Conservation (phyloP, 2,113 vertebrate genomes). For the Platycercus adscitus region DNA sequence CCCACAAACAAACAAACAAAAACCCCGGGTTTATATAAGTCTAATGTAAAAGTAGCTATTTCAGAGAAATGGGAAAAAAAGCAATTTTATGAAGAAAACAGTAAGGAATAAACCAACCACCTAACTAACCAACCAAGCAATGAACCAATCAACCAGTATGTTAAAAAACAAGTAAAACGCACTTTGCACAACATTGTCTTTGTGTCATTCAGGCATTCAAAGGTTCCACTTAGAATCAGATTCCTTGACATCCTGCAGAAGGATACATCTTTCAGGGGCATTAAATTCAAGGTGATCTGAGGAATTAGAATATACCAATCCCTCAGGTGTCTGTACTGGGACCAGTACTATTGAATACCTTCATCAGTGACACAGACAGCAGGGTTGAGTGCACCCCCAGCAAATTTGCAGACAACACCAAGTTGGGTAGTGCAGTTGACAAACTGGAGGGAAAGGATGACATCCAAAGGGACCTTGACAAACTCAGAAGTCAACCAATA, state of each 20-base stretch:
- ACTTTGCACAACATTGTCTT: not conserved
- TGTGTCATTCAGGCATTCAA: not conserved
- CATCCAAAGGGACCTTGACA: not conserved
- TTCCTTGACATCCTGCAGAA: not conserved
- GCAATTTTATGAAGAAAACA: not conserved
- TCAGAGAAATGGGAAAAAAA: not conserved
- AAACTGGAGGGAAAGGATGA: accelerated
- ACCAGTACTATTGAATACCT: not conserved
- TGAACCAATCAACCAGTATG: not conserved
- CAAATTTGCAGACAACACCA: not conserved
- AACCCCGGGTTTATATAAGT: not conserved
- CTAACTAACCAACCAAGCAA: not conserved
- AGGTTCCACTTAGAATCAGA: not conserved
- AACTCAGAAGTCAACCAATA: not conserved
- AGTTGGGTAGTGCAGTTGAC: not conserved
- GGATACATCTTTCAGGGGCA: not conserved
- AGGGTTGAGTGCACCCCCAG: not conserved
- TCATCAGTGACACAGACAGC: not conserved
- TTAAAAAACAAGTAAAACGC: not conserved
- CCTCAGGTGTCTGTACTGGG: not conserved
- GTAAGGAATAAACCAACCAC: not conserved
- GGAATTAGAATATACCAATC: not conserved
- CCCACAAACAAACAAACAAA: not conserved
- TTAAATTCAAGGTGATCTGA: not conserved
- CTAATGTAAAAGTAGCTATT: not conserved